A percentile compares a stretch with the other conserved stretches of the same genome.
These are phyloP conservation scores for Cheilosia vernalis DNA, from an alignment of 2,888 invertebrate species.

Conservation along the genomic window DNA sequence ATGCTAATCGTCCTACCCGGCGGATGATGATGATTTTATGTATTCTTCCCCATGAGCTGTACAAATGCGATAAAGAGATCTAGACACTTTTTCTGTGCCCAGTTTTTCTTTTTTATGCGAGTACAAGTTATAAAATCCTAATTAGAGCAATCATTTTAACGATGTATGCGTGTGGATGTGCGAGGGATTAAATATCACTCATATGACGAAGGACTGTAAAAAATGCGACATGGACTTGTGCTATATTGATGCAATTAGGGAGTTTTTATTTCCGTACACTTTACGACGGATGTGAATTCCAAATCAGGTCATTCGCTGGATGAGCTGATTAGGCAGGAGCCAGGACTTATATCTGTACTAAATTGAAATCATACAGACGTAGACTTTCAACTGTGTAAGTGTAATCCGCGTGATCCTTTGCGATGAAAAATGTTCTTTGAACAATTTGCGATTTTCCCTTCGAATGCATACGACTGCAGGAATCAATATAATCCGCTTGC, in stretches of 20 bases:
- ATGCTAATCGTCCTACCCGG: conserved; percentile 60
- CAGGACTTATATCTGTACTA: not conserved
- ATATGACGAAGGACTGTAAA: conserved; percentile 45
- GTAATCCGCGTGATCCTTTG: conserved; percentile 24
- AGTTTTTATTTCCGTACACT: conserved; percentile 27
- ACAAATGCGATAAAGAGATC: conserved; percentile 70
- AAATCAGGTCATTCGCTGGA: conserved; percentile 1
- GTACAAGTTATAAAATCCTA: conserved; percentile 66
- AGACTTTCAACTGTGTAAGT: not conserved
- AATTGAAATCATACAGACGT: not conserved
- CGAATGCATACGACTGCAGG: conserved; percentile 47
- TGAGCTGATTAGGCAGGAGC: not conserved
- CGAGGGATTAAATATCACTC: conserved; percentile 53
- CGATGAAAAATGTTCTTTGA: conserved; percentile 40
- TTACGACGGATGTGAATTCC: conserved; percentile 9
- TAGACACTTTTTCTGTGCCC: conserved; percentile 25
- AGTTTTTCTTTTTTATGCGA: conserved; percentile 43
- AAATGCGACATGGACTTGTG: conserved; percentile 38
- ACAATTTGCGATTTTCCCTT: conserved; percentile 49
- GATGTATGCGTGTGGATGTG: conserved; percentile 41
- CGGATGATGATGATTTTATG: conserved; percentile 17
- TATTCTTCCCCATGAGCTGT: conserved; percentile 62
- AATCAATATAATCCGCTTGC: conserved; percentile 56
- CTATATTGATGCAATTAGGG: conserved; percentile 66
- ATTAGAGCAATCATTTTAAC: conserved; percentile 67